Evolutionary conservation across 1,140 invertebrate species (phyloP).

Genomic region (Carcinoscorpius rotundicauda): DNA sequence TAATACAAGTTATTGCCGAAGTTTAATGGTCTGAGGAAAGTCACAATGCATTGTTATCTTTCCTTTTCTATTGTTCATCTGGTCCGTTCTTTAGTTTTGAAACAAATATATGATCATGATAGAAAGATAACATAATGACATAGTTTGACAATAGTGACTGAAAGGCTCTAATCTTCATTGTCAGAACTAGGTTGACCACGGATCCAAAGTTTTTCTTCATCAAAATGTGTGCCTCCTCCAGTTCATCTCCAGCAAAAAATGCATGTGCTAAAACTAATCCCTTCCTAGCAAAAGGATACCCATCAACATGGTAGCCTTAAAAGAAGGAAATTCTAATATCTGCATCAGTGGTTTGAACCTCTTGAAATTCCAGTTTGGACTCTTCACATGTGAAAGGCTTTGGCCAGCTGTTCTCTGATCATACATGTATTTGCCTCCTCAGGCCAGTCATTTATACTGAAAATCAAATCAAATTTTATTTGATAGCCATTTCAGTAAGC

Average conservation of each 20-base stretch:
- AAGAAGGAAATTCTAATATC: conserved; percentile 72
- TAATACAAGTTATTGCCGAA: not conserved
- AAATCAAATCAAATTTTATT: not conserved
- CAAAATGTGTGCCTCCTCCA: conserved; percentile 42
- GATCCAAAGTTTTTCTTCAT: conserved; percentile 40
- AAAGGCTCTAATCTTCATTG: conserved; percentile 7
- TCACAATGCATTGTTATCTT: not conserved
- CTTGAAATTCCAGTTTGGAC: conserved; percentile 20
- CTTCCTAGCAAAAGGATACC: conserved; percentile 33
- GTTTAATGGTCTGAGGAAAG: not conserved
- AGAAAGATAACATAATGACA: no score
- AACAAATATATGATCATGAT: not conserved
- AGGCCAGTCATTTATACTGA: conserved; percentile 3
- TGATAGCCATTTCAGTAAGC: no score
- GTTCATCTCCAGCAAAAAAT: conserved; percentile 32
- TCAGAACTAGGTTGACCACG: conserved; percentile 10
- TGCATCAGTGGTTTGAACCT: conserved; percentile 44
- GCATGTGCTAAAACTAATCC: conserved; percentile 52
- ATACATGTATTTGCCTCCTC: conserved; percentile 1
- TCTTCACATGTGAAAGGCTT: conserved; percentile 24
- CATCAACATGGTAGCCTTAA: conserved; percentile 65
- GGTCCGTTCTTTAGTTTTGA: not conserved
- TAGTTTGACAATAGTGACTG: no score
- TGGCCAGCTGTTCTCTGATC: conserved; percentile 16
- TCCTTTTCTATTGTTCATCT: not conserved